Base-by-base conservation (phyloP, 1,140 invertebrate genomes). In the Zeugodacus cucurbitae region DNA sequence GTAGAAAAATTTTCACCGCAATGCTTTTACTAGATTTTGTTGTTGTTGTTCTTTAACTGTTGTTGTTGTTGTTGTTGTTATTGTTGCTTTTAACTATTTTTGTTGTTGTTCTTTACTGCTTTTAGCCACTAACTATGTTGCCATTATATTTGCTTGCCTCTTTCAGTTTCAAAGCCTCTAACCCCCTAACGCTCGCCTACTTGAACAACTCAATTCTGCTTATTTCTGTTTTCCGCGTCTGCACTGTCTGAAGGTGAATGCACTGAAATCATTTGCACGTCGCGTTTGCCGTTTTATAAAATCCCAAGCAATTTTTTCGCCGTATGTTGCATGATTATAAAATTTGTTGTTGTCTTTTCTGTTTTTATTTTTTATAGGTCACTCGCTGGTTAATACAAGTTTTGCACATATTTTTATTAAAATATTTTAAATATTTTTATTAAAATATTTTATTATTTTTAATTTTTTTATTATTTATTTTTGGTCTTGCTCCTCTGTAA, bases 221-320 rank as follows among this genome's bases (percentile, higher is more conserved):
- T 70, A 29, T 26, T 48, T 48, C 44, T 48, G 11, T 82, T 82
- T 82, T 29, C 44, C 44, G 17, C 44, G 34, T 82, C 74, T 48
- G 10, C 7, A 14, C 37, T 29, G n/a, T 44, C 22, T 82, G 44
- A 82, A 82, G 74, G 74, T 82, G 37, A 82, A 82, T 82, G 74
- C 41, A 82, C 74, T 82, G 41, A 82, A 82, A 82, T 82, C 8
- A 48, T 82, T 82, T 82, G 74, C 74, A 82, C 74, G 74, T 82
- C 74, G 41, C 74, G n/a, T 82, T 48, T 48, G 74, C 22, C 41
- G 37, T 82, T 48, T 82, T 14, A 41, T 4, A 54, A 54, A 54
- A 54, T 54, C 4, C 1, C 48, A 54, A 54, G 4, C 48, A 54
- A 20, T 17, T 54, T 54, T 54, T 54, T 1, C 48, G 11, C 3